A percentile compares a stretch with the other conserved stretches of the same genome.
phyloP scores from a whole-genome alignment of 2,113 vertebrate species.

The Gobio gobio region DNA sequence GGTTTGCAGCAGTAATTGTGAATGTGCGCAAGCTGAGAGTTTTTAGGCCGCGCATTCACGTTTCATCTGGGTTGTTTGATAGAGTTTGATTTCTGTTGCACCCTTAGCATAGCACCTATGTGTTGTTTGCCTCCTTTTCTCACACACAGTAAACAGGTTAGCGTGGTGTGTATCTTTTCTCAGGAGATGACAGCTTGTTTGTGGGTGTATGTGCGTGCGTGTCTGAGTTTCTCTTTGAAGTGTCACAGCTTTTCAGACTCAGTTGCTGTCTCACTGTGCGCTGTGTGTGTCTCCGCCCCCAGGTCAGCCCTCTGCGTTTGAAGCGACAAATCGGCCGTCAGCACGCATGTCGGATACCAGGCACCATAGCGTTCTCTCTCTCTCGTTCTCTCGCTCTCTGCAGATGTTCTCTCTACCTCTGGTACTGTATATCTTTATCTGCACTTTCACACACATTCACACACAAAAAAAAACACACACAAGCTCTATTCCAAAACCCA shows the following conservation, averaged over 20 bases:
- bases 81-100: slow-evolving; percentile 5
- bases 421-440: slow-evolving; percentile 41
- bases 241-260: slow-evolving; percentile 52
- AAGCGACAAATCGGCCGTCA: slow-evolving; percentile 62
- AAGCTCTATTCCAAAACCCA: not conserved
- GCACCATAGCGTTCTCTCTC: slow-evolving; percentile 64
- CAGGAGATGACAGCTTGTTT: slow-evolving; percentile 40
- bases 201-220: slow-evolving; percentile 24
- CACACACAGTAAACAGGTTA: slow-evolving; percentile 36
- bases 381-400: slow-evolving; percentile 19
- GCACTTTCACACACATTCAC: not conserved
- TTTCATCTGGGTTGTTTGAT: not conserved
- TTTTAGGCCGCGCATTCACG: not conserved
- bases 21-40: not conserved
- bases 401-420: slow-evolving; percentile 16
- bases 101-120: slow-evolving; percentile 12
- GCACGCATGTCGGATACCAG: slow-evolving; percentile 42
- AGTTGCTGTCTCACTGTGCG: slow-evolving; percentile 42
- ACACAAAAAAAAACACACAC: not conserved
- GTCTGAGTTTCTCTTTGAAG: slow-evolving; percentile 55
- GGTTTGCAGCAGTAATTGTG: not conserved
- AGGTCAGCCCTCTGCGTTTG: slow-evolving; percentile 58
- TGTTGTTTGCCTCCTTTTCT: not conserved
- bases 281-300: slow-evolving; percentile 50
- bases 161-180: slow-evolving; percentile 37